Evolutionary conservation across 2,888 invertebrate genomes (phyloP), one percentile per base, ranked within the genome.

Genomic region (Lepeophtheirus nordmannii): DNA sequence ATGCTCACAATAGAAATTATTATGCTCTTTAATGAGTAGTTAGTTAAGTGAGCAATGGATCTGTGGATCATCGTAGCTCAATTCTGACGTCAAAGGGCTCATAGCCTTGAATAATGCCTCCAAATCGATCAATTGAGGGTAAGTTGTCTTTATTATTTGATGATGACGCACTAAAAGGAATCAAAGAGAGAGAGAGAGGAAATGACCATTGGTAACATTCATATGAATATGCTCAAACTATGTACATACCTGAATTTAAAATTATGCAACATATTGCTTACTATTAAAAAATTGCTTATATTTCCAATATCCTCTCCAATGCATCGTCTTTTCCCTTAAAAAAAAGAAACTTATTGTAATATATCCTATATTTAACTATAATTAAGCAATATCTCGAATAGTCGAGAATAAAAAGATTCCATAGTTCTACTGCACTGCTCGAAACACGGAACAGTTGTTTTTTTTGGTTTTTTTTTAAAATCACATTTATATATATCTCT

Each of bases 1-100:
- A 5, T 30, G 67, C 8, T 46, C n/a, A 60, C 22, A 37, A 41
- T n/a, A 87, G 14, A n/a, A n/a, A n/a, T n/a, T n/a, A n/a, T n/a
- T n/a, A n/a, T n/a, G n/a, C n/a, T n/a, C n/a, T n/a, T n/a, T n/a
- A n/a, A n/a, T n/a, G n/a, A n/a, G n/a, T n/a, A n/a, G n/a, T n/a
- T n/a, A n/a, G n/a, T n/a, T 56, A 53, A 40, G 57, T 39, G 10
- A 9, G 20, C 60, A 12, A 40, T 60, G 37, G 20, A 17, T 20
- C 38, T 17, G 17, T 58, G 37, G 14, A 10, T 30, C 58, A 20
- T 1, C 10, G 40, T 46, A 61, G 61, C n/a, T 46, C 41, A 38
- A 46, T 40, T 23, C 38, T 23, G 17, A 46, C 61, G 40, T 46
- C 61, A 40, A 61, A 46, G 40, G 41, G 17, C 10, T 22, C 14